These are phyloP conservation scores for Cheirogaleus medius DNA, from an alignment of 2,113 vertebrate genomes.

Conservation along the genomic window DNA sequence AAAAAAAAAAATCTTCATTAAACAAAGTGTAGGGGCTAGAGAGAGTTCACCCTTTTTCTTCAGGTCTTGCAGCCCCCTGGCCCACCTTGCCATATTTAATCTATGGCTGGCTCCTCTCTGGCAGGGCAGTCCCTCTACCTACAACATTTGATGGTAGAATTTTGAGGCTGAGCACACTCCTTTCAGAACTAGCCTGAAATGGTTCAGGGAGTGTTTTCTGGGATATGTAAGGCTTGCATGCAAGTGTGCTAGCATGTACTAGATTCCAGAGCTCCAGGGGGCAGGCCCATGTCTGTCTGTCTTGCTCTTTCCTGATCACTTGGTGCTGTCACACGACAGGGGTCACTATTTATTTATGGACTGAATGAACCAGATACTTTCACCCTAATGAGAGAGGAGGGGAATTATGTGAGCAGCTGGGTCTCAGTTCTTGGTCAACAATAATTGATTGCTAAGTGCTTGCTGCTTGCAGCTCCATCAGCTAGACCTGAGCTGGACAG, in stretches of 20 bases:
- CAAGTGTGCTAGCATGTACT: rapidly evolving
- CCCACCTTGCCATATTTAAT: rapidly evolving
- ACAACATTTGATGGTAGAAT: rapidly evolving
- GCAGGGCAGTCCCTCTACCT: background rate
- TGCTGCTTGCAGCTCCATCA: background rate
- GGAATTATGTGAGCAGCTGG: background rate
- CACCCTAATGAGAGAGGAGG: background rate
- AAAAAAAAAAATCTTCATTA: background rate
- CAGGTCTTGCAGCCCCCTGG: background rate
- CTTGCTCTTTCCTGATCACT: background rate
- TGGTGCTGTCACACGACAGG: too few relatives aligned
- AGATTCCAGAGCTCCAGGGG: background rate
- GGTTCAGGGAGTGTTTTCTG: background rate
- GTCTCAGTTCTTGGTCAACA: too few relatives aligned
- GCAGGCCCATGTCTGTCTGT: background rate
- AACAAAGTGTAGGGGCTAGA: background rate
- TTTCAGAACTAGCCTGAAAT: rapidly evolving
- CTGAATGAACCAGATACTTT: background rate
- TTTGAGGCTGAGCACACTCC: background rate
- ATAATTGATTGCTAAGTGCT: rapidly evolving
- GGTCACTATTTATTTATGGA: background rate
- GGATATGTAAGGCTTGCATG: rapidly evolving
- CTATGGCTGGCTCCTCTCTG: background rate
- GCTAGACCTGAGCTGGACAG: rapidly evolving
- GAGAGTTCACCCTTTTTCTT: background rate